Conservation (phyloP, 2,797 vertebrate species). For the Synaphobranchus kaupii region DNA sequence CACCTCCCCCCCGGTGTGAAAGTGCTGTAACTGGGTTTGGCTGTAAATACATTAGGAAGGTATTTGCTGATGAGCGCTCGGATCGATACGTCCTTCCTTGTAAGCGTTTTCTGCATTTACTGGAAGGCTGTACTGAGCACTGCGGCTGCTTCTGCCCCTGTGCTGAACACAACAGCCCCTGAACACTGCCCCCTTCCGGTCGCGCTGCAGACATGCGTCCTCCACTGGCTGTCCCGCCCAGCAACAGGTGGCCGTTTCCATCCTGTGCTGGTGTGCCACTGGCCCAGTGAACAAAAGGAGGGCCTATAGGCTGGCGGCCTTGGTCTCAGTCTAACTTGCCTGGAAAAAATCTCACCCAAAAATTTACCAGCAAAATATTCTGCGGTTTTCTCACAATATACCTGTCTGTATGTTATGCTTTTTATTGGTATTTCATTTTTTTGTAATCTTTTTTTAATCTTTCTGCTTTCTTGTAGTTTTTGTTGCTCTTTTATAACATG, state of each 20-base stretch:
- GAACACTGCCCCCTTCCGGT: neutral
- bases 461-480: neutral
- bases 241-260: conserved; percentile 40
- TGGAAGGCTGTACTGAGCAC: conserved; percentile 53
- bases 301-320: conserved; percentile 27
- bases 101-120: conserved; percentile 64
- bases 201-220: conserved; percentile 23
- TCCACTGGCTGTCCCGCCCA: conserved; percentile 42
- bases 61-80: conserved; percentile 59
- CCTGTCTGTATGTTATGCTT: conserved; percentile 23
- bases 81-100: conserved; percentile 56
- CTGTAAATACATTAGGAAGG: conserved; percentile 54
- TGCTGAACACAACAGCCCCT: neutral
- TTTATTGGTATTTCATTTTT: neutral
- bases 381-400: conserved; percentile 26
- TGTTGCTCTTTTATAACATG: neutral
- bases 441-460: neutral
- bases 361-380: conserved; percentile 34
- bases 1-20: neutral
- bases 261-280: conserved; percentile 42
- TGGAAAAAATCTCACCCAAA: conserved; percentile 19
- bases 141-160: conserved; percentile 23
- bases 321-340: conserved; percentile 30
- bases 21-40: conserved; percentile 48
- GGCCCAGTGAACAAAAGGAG: conserved; percentile 39